phyloP scores from a whole-genome alignment of 2,113 vertebrate genomes.

The Charina bottae region DNA sequence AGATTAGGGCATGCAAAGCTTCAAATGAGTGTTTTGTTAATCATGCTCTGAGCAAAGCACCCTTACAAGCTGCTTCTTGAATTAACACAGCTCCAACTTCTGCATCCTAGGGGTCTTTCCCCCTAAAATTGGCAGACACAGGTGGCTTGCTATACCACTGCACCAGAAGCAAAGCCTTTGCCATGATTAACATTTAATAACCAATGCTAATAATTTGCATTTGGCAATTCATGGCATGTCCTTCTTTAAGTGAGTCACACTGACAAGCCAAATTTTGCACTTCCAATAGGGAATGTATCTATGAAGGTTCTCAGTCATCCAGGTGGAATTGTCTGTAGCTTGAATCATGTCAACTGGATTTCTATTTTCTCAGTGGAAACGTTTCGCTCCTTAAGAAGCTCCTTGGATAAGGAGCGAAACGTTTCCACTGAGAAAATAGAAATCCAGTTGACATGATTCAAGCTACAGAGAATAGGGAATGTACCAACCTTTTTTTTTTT shows the following conservation, averaged over 20 bases:
- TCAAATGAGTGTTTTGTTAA: background rate
- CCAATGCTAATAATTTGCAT: constrained; percentile 20
- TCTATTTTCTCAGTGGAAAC: no score
- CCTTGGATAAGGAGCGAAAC: no score
- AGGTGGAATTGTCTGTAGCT: no score
- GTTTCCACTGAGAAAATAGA: no score
- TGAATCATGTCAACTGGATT: no score
- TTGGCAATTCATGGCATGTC: constrained; percentile 28
- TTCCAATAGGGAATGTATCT: constrained; percentile 25
- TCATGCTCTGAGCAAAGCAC: background rate
- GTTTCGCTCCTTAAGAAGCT: no score
- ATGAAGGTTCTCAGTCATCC: no score
- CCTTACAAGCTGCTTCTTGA: background rate
- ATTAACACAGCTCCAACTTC: background rate
- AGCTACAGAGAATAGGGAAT: no score
- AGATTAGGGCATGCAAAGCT: background rate
- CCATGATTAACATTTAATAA: constrained; percentile 47
- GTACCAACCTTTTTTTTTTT: background rate
- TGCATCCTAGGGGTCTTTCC: background rate
- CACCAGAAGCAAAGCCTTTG: constrained; percentile 33
- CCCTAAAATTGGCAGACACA: constrained; percentile 21
- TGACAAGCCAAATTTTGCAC: constrained; percentile 25
- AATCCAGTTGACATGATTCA: no score
- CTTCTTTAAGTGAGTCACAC: constrained; percentile 38
- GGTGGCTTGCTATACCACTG: background rate